Evolutionary conservation across 2,888 invertebrate genomes (phyloP), one percentile per base, ranked within the genome.

Genomic region (Hydropsyche betteni): DNA sequence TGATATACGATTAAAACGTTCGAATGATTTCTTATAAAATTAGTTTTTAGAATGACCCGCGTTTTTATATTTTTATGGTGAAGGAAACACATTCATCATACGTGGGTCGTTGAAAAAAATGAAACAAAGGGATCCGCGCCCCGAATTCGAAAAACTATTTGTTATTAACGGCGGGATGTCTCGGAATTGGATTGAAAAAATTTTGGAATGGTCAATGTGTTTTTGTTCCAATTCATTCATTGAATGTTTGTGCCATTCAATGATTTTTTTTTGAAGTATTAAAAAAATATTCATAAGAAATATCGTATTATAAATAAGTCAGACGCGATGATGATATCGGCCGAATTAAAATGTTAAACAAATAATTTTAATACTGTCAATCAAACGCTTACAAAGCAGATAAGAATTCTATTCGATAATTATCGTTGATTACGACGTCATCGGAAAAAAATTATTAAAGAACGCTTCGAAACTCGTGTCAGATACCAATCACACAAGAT

Each of bases 121-220:
- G 44, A 64, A 64, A 64, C 36, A 64, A 64, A 64, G n/a, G 64
- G 34, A 36, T 34, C 64, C 36, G 64, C 64, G 64, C 36, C 51
- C 61, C 44, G 53, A 74, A 76, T 76, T 74, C 44, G 61, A 72
- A 74, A 76, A 76, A 38, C 70, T 75, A 75, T 78, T 78, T 78
- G 75, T 78, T 78, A 73, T 68, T 75, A 75, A 7, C 78, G 68
- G 72, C 71, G 51, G 76, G 78, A 61, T 7, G 64, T 51, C 69
- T 64, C 33, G 64, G n/a, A 64, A 64, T 36, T 34, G 34, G 64
- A 64, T 34, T 34, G 64, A 33, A 12, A 33, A 64, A 44, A 44
- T 36, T 55, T n/a, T 14, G 34, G 34, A 36, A 64, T 3, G 34
- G 10, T 34, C 36, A 64, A 64, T 12, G 36, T 64, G 44, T 64